Evolutionary conservation across 2,797 vertebrate species (phyloP), one percentile per base, ranked within the genome.

Genomic region (Phrynocephalus vlangalii): DNA sequence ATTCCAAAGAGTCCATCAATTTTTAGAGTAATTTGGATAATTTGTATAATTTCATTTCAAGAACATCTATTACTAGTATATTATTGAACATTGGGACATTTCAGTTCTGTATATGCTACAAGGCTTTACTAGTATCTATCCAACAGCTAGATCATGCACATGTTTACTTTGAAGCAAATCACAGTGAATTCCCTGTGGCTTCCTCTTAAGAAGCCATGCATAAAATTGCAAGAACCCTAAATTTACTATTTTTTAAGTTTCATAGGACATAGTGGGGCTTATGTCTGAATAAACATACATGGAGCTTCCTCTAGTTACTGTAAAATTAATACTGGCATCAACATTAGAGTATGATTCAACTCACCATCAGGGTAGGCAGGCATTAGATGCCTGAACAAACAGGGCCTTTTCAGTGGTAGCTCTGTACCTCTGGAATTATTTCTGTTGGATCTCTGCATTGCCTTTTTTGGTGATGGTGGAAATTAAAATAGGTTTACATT

Each of bases 301-400:
- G 52, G 48, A 56, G 1, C 56, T 88, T 24, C 68, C 83, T 50
- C 16, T 70, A 63, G 80, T 91, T 33, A 75, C 18, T 26, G 1
- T 50, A 15, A 30, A 48, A 90, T 60, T 56, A 89, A 84, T 83
- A 68, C 87, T 89, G 82, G 73, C 71, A 86, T 86, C 6, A 60
- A 48, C 5, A 73, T 87, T 90, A 91, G 48, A 67, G 56, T 88
- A 52, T 24, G 18, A 72, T 85, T 89, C 91, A 89, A 91, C 89
- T 83, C 81, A 22, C 81, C 83, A 82, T 88, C 68, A 85, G 79
- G 38, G 82, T 91, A 63, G 30, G 70, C 90, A 94, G 26, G 22
- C 87, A 82, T 83, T 80, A 77, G 72, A 89, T 85, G 76, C 72
- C 48, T 5, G 77, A 28, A 48, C 91, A 83, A 8, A 63, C 60